These are phyloP conservation scores for Volucella bombylans DNA, from an alignment of 2,888 invertebrate genomes.

Conservation along the genomic window DNA sequence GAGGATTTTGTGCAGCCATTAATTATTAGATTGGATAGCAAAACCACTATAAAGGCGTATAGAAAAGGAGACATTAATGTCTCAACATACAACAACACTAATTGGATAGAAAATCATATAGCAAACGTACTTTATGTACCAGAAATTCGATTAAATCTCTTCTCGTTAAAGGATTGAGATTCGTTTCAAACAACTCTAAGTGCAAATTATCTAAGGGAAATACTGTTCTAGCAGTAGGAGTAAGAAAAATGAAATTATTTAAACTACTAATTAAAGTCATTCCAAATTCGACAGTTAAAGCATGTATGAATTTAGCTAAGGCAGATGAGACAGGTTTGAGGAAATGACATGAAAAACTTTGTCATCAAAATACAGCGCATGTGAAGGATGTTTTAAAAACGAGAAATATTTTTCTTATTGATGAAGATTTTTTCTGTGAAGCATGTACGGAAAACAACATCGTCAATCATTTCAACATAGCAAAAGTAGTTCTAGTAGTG, in stretches of 20 bases:
- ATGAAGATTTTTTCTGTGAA: background rate
- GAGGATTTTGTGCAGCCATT: conserved; percentile 9
- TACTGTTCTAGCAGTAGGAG: conserved; percentile 14
- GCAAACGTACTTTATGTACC: conserved; percentile 72
- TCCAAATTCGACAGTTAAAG: background rate
- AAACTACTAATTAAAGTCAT: conserved; percentile 12
- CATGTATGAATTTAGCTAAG: conserved; percentile 27
- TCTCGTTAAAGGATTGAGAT: conserved; percentile 68
- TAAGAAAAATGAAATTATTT: conserved; percentile 17
- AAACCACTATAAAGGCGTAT: conserved; percentile 55
- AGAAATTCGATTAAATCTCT: conserved; percentile 67
- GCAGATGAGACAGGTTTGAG: conserved; percentile 17
- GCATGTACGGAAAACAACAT: conserved; percentile 12
- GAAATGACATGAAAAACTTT: conserved; percentile 27
- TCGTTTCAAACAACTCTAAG: conserved; percentile 20
- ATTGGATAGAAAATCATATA: conserved; percentile 66
- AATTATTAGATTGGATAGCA: conserved; percentile 55
- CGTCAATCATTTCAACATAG: background rate
- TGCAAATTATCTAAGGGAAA: conserved; percentile 27
- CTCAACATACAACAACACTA: conserved; percentile 62
- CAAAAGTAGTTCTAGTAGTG: background rate
- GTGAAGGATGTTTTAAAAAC: conserved; percentile 2
- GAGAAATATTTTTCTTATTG: background rate
- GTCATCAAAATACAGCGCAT: conserved; percentile 22
- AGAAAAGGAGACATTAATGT: conserved; percentile 67